These are phyloP conservation scores for Gymnocheta viridis DNA, from an alignment of 2,888 invertebrate species.

Conservation along the genomic window DNA sequence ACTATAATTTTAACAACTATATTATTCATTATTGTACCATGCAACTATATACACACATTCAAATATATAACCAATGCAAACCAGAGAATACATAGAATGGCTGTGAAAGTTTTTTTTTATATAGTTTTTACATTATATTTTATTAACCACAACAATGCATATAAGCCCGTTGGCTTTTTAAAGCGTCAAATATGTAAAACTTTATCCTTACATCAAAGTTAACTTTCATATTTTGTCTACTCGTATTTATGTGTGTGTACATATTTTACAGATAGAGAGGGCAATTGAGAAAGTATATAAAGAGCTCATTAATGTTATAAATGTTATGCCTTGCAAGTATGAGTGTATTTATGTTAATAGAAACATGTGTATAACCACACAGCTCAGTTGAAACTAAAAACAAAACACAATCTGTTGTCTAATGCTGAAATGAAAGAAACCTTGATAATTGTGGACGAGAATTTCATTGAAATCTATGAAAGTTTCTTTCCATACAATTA, in stretches of 20 bases:
- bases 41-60: not conserved
- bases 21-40: not conserved
- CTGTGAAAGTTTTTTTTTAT: not conserved
- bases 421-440: not conserved
- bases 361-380: not conserved
- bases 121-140: constrained; percentile 24
- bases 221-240: not conserved
- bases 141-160: constrained; percentile 55
- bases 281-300: constrained; percentile 33
- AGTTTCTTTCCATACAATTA: not conserved
- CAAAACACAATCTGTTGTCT: not conserved
- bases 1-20: constrained; percentile 20
- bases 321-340: constrained; percentile 1
- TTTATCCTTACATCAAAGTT: constrained; percentile 49
- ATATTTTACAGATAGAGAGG: not conserved
- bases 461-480: not conserved
- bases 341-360: constrained; percentile 2
- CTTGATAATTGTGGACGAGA: constrained; percentile 1
- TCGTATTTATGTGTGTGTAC: not conserved
- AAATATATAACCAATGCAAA: not conserved
- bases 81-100: not conserved
- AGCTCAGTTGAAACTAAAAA: not conserved
- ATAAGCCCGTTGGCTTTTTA: constrained; percentile 66
- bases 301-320: constrained; percentile 67
- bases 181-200: constrained; percentile 67